Evolutionary conservation across 2,113 vertebrate species (phyloP).

Genomic region (Ctenodactylus gundi): DNA sequence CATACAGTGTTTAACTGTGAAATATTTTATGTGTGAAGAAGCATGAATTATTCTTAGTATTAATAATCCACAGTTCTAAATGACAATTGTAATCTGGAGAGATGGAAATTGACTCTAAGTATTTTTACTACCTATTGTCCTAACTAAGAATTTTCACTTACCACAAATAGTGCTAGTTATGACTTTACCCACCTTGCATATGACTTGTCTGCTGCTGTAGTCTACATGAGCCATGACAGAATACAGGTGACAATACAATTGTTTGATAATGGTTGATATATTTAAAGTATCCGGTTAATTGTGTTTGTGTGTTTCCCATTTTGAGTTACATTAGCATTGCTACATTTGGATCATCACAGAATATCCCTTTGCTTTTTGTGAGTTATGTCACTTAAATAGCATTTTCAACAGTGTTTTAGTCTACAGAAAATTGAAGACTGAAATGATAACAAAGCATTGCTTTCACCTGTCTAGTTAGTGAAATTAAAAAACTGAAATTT

Average conservation of each 20-base stretch:
- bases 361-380: not conserved
- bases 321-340: not conserved
- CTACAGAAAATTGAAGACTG: not conserved
- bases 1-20: conserved; percentile 32
- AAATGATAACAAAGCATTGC: not conserved
- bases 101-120: not conserved
- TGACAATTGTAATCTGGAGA: not conserved
- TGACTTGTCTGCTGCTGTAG: not conserved
- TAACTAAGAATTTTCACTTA: not conserved
- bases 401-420: not conserved
- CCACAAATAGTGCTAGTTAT: not conserved
- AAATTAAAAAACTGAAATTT: not conserved
- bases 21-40: conserved; percentile 28
- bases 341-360: not conserved
- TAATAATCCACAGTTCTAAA: conserved; percentile 1
- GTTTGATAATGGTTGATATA: not conserved
- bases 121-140: not conserved
- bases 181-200: not conserved
- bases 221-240: not conserved
- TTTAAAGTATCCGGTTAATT: not conserved
- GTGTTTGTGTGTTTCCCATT: not conserved
- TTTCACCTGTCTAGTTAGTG: not conserved
- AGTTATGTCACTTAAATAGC: not conserved
- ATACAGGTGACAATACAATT: not conserved
- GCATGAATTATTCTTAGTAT: conserved; percentile 44